These are phyloP conservation scores for Protophormia terraenovae DNA, from an alignment of 2,888 invertebrate genomes.

Conservation along the genomic window DNA sequence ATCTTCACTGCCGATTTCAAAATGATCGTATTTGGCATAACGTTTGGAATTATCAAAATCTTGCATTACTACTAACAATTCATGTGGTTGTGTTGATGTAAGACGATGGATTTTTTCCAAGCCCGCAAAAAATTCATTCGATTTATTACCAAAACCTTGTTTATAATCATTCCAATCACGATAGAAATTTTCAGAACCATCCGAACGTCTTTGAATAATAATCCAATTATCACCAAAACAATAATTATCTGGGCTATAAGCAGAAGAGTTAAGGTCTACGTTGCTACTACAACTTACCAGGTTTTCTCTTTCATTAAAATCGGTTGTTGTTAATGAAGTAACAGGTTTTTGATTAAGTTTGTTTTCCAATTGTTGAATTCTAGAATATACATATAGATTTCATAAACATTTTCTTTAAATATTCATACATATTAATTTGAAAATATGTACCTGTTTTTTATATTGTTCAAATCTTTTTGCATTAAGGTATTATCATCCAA, in stretches of 20 bases:
- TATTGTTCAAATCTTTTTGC: neutral
- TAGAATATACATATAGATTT: neutral
- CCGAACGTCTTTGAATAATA: conserved; percentile 85
- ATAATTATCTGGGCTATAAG: neutral
- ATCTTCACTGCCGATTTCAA: conserved; percentile 85
- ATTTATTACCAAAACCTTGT: conserved; percentile 86
- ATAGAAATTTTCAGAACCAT: conserved; percentile 86
- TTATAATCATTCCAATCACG: conserved; percentile 86
- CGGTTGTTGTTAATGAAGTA: neutral
- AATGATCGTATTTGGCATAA: conserved; percentile 84
- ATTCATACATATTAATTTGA: no score
- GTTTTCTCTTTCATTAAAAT: neutral
- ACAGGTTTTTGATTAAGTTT: neutral
- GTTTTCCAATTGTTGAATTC: conserved; percentile 14
- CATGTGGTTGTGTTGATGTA: conserved; percentile 79
- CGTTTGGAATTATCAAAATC: conserved; percentile 84
- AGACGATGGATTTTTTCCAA: conserved; percentile 84
- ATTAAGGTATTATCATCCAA: conserved; percentile 31
- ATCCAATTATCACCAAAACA: conserved; percentile 85
- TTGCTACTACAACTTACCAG: neutral
- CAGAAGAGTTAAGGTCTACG: neutral
- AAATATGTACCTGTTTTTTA: neutral
- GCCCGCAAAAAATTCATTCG: conserved; percentile 87
- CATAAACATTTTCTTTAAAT: no score
- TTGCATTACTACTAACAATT: conserved; percentile 85